Evolutionary conservation across 2,888 invertebrate species (phyloP).

Genomic region (Nezara viridula): DNA sequence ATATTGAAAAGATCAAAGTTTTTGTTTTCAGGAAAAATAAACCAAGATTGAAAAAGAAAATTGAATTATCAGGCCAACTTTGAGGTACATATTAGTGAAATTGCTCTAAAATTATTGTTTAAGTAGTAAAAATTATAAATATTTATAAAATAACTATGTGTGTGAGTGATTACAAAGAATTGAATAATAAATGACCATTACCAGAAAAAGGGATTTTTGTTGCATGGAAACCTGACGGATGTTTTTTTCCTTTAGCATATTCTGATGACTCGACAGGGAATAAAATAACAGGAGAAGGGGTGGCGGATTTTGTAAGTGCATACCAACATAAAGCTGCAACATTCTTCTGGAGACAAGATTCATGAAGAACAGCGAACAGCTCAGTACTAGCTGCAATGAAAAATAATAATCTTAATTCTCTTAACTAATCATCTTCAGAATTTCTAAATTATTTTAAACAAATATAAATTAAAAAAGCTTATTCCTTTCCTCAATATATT

Average conservation of each 20-base stretch:
- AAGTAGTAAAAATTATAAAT: no score
- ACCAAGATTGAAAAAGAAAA: no score
- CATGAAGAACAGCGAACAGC: conserved; percentile 50
- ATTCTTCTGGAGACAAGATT: conserved; percentile 54
- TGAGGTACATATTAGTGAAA: no score
- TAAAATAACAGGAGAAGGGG: conserved; percentile 48
- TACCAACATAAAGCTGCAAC: conserved; percentile 62
- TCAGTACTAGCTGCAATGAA: conserved; percentile 50
- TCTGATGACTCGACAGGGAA: conserved; percentile 57
- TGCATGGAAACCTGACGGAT: conserved; percentile 60
- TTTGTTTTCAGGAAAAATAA: no score
- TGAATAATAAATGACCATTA: not conserved
- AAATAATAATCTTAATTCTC: not conserved
- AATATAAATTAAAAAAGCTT: no score
- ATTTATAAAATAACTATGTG: no score
- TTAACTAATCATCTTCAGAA: not conserved
- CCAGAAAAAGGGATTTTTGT: conserved; percentile 60
- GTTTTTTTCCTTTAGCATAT: conserved; percentile 58
- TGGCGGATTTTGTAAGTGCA: conserved; percentile 52
- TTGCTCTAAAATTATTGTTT: no score
- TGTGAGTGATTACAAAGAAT: not conserved
- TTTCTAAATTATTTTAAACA: no score
- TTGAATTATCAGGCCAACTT: no score
- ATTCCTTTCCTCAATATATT: no score
- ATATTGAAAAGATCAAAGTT: no score